phyloP scores from a whole-genome alignment of 2,797 vertebrate species.

The Botia almorhae region DNA sequence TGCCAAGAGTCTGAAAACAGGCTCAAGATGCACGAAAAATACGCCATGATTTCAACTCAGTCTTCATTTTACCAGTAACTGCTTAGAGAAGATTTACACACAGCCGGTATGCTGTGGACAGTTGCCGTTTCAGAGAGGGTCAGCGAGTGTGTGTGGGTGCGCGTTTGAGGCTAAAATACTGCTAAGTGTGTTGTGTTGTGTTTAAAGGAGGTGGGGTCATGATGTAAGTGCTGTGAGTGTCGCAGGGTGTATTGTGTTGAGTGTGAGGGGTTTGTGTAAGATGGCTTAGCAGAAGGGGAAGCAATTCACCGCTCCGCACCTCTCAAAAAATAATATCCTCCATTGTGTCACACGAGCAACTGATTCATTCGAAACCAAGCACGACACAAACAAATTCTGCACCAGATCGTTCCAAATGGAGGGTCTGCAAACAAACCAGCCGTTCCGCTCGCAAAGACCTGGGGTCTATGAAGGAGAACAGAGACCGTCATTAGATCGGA shows the following conservation, averaged over 20 bases:
- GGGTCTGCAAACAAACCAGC: constrained; percentile 17
- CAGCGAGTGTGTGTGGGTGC: constrained; percentile 14
- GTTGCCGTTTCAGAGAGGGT: constrained; percentile 12
- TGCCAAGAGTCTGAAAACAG: constrained; percentile 46
- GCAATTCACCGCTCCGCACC: constrained; percentile 28
- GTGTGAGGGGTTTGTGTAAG: constrained; percentile 34
- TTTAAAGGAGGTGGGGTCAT: constrained; percentile 28
- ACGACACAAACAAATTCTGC: constrained; percentile 31
- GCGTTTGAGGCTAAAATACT: constrained; percentile 31
- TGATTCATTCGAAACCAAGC: constrained; percentile 34
- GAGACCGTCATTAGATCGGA: constrained; percentile 30
- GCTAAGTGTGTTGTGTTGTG: constrained; percentile 50
- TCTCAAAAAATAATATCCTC: constrained; percentile 41
- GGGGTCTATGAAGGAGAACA: constrained; percentile 4
- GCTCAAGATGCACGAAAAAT: constrained; percentile 10
- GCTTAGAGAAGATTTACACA: background rate
- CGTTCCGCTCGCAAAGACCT: constrained; percentile 27
- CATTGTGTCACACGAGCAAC: constrained; percentile 17
- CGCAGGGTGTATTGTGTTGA: constrained; percentile 32
- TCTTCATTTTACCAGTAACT: background rate
- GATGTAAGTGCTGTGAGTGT: constrained; percentile 30
- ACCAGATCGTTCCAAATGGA: constrained; percentile 26
- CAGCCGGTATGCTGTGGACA: constrained; percentile 5
- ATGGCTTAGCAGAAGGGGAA: constrained; percentile 30
- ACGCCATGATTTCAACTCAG: background rate